These are phyloP conservation scores for Pipistrellus pygmaeus DNA, from an alignment of 2,797 vertebrate species.

Conservation along the genomic window DNA sequence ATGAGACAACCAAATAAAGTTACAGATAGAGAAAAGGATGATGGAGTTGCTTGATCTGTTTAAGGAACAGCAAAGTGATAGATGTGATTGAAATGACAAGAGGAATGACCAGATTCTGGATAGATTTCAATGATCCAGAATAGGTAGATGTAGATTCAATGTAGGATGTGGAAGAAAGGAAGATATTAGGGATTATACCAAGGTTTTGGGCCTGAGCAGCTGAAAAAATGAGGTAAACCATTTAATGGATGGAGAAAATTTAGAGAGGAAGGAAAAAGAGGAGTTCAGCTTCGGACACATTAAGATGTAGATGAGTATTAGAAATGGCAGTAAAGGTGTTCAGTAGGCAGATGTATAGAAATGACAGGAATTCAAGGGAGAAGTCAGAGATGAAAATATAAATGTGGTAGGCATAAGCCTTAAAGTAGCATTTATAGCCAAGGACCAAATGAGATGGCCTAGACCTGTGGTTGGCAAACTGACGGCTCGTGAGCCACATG, in stretches of 20 bases:
- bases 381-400: not conserved
- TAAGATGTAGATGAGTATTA: not conserved
- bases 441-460: not conserved
- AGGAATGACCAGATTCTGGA: not conserved
- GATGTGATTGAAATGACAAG: not conserved
- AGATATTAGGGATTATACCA: not conserved
- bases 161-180: not conserved
- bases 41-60: not conserved
- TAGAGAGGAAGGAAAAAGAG: not conserved
- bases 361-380: not conserved
- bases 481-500: too few species aligned
- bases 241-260: not conserved
- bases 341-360: not conserved
- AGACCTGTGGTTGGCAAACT: not conserved
- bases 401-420: not conserved
- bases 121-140: not conserved
- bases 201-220: not conserved
- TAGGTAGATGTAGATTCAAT: not conserved
- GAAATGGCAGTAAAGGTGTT: not conserved
- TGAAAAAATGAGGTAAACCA: not conserved
- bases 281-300: not conserved
- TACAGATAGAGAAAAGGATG: not conserved
- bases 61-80: not conserved
- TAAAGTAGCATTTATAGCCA: not conserved
- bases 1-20: not conserved